A percentile compares a stretch with the other conserved stretches of the same genome.
These are phyloP conservation scores for Emydocephalus ijimae DNA, from an alignment of 2,113 vertebrate species.

Conservation along the genomic window DNA sequence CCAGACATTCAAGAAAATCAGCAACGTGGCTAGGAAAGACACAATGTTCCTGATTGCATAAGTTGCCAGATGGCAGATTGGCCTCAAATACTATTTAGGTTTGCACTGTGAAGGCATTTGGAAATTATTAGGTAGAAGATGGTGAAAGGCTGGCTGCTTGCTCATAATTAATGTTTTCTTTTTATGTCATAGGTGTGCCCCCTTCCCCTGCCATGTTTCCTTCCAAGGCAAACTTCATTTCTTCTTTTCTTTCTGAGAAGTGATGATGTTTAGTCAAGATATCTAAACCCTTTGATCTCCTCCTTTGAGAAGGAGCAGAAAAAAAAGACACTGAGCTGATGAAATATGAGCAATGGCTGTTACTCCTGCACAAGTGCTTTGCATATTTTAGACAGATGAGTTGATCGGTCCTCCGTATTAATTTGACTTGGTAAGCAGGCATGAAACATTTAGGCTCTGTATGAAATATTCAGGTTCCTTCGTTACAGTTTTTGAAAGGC, in stretches of 20 bases:
- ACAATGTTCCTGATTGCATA: not conserved
- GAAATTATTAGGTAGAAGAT: not conserved
- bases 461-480: slow-evolving; percentile 53
- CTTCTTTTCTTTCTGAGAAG: not conserved
- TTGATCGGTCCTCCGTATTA: slow-evolving; percentile 24
- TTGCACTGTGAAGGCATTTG: not conserved
- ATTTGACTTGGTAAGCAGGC: slow-evolving; percentile 39
- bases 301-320: not conserved
- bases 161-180: not conserved
- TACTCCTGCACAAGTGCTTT: not conserved
- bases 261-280: not conserved
- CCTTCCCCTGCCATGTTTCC: not conserved
- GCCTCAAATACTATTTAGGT: not conserved
- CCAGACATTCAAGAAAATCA: not conserved
- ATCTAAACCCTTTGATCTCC: not conserved
- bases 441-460: slow-evolving; percentile 37
- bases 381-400: slow-evolving; percentile 5
- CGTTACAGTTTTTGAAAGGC: slow-evolving; percentile 34
- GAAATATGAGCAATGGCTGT: not conserved
- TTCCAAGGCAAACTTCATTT: not conserved
- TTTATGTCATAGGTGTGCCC: not conserved
- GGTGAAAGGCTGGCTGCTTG: too few species aligned
- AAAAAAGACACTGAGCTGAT: not conserved
- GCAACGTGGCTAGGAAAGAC: not conserved
- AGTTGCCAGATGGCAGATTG: not conserved